phyloP scores from a whole-genome alignment of 2,888 invertebrate species.

The Lasioglossum pauxillum region DNA sequence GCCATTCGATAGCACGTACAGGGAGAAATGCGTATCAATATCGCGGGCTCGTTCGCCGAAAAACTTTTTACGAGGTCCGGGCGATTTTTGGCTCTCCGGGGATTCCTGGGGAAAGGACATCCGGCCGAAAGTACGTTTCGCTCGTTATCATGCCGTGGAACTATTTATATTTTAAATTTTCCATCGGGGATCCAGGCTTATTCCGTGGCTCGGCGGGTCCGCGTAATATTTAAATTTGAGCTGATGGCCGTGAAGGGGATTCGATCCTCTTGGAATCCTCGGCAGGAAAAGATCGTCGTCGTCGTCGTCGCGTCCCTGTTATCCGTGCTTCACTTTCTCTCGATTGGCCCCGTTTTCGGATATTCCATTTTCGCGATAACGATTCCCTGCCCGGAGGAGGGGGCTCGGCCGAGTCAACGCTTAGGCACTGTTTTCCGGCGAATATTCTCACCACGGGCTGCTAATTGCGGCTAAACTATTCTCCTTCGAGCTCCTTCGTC shows the following conservation, averaged over 20 bases:
- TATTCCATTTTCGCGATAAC: not conserved
- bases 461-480: conserved; percentile 56
- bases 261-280: conserved; percentile 12
- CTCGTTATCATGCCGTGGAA: conserved; percentile 11
- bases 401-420: not conserved
- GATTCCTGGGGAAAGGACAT: not conserved
- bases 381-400: not conserved
- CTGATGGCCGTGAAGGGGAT: conserved; percentile 20
- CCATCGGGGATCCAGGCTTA: not conserved
- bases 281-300: conserved; percentile 10
- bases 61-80: not conserved
- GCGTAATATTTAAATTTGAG: conserved; percentile 38
- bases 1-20: not conserved
- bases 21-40: not conserved
- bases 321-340: not conserved
- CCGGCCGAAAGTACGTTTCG: conserved; percentile 24
- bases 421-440: conserved; percentile 5
- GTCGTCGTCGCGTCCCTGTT: not conserved
- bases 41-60: not conserved
- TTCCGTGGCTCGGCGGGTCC: not conserved
- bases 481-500: conserved; percentile 39
- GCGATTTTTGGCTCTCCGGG: not conserved
- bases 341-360: not conserved
- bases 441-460: conserved; percentile 43
- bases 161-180: conserved; percentile 41